phyloP scores from a whole-genome alignment of 2,888 invertebrate genomes.

The Galerucella calmariensis region DNA sequence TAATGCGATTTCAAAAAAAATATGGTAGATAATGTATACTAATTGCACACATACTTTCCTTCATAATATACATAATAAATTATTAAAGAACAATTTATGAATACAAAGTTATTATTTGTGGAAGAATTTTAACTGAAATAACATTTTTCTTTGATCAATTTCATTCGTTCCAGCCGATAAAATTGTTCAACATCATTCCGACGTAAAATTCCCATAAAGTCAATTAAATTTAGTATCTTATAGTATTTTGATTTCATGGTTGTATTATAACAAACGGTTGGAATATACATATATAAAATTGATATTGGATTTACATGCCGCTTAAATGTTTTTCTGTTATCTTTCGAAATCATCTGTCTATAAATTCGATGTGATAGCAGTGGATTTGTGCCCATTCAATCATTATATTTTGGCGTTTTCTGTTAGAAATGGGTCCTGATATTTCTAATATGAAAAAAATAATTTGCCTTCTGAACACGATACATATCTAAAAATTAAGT shows the following conservation, averaged over 20 bases:
- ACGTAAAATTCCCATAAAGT: conserved; percentile 22
- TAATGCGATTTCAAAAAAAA: no score
- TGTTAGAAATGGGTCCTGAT: conserved; percentile 15
- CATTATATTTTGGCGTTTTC: conserved; percentile 33
- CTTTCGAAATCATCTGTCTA: conserved; percentile 32
- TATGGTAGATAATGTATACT: no score
- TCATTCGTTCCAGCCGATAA: background rate
- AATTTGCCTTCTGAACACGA: conserved; percentile 38
- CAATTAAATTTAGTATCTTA: conserved; percentile 22
- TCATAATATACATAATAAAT: no score
- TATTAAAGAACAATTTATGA: no score
- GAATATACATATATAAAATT: conserved; percentile 26
- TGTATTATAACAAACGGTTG: conserved; percentile 11
- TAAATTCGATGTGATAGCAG: conserved; percentile 33
- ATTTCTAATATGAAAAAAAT: conserved; percentile 41
- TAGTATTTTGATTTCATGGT: conserved; percentile 25
- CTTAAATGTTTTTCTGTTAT: conserved; percentile 40
- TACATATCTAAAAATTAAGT: background rate
- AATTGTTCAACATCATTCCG: conserved; percentile 12
- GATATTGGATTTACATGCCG: conserved; percentile 38
- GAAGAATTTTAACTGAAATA: background rate
- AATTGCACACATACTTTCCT: no score
- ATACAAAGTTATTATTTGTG: background rate
- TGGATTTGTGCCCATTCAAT: conserved; percentile 38
- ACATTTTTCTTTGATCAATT: background rate